phyloP scores from a whole-genome alignment of 2,113 vertebrate species.

The Nycticebus coucang region DNA sequence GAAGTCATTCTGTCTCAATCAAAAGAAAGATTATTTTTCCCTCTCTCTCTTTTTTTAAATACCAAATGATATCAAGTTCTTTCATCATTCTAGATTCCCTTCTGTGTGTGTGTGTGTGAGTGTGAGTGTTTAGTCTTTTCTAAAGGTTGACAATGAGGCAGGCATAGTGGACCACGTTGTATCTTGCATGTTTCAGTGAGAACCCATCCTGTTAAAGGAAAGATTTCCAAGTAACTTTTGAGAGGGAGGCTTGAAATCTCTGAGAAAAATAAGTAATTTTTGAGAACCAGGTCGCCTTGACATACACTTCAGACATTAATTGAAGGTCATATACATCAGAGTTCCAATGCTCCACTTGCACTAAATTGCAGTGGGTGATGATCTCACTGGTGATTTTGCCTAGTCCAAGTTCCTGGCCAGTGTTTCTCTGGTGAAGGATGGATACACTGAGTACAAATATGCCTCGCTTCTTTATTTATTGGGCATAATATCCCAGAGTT shows the following conservation, averaged over 20 bases:
- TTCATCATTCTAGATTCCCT: not conserved
- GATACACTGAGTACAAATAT: not conserved
- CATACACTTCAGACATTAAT: not conserved
- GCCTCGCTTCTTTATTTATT: not conserved
- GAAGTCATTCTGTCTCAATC: not conserved
- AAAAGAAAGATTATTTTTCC: not conserved
- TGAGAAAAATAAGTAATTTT: not conserved
- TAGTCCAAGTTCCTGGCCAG: not conserved
- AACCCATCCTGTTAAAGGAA: not conserved
- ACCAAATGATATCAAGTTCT: not conserved
- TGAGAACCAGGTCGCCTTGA: not conserved
- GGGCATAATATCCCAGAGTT: not conserved
- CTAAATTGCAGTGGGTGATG: too few species aligned
- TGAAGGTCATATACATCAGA: not conserved
- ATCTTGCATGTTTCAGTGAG: not conserved
- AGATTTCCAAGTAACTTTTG: not conserved
- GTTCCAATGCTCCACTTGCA: not conserved
- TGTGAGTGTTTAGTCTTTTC: not conserved
- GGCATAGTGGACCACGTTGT: too few species aligned
- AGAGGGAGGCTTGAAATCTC: not conserved
- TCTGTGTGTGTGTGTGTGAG: not conserved
- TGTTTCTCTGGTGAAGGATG: not conserved
- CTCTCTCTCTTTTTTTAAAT: not conserved
- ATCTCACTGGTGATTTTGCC: not conserved
- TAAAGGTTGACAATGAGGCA: not conserved